Base-by-base conservation (phyloP, 2,888 invertebrate genomes). In the Trichogramma evanescens region DNA sequence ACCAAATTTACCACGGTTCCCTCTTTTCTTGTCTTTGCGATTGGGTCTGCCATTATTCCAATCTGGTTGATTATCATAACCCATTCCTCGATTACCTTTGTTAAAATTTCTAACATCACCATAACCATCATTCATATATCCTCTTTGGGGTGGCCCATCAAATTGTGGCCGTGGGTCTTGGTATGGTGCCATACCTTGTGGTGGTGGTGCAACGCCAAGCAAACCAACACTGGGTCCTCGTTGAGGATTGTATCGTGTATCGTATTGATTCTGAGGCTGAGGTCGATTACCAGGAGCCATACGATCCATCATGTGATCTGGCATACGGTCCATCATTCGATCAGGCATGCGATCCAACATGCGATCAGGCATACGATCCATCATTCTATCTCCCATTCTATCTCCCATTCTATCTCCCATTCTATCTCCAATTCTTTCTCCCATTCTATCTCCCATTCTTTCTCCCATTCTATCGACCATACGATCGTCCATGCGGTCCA, bases 251-350 rank as follows among this genome's bases (percentile, higher is more conserved):
- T 58, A 72, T n/a, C 77, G 66, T 0, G 75, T 74, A 61, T 77
- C 77, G 40, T 70, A 77, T 6, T 64, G 52, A 44, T 69, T 70
- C 70, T 73, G 75, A 64, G 65, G 65, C 4, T 68, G 70, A 3
- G 52, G n/a, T 10, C 56, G 60, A 7, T 43, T 52, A 6, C 40
- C 7, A n/a, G 51, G n/a, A 8, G 40, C 41, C n/a, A 6, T 6
- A 10, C 10, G 49, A 49, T 49, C 49, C 49, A 6, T n/a, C 49
- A 49, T 9, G 4, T 50, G 38, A 13, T 50, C 39, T 1, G 42
- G 42, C 66, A 70, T 64, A 41, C 83, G 83, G 49, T 83, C 81
- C 70, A 85, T 82, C 8, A 84, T 84, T 66, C 86, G 61, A 8
- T 53, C 74, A 1, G 85, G 84, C 0, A 84, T 84, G 0, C 44